Evolutionary conservation across 2,113 vertebrate genomes (phyloP).

Genomic region (Entelurus aequoreus): DNA sequence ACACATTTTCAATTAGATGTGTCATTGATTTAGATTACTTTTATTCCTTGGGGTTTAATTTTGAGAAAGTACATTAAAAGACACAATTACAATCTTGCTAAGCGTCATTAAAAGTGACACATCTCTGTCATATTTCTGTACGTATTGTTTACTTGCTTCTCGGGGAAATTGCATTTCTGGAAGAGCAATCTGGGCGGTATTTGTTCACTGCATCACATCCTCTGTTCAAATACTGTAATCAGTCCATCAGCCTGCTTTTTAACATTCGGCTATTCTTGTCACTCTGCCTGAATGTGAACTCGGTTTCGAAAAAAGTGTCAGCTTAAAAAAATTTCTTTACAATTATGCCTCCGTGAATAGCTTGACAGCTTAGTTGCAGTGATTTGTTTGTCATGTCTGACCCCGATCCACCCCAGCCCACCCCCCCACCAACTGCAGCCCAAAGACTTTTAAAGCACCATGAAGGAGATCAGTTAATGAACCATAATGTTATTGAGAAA

Average conservation of each 20-base stretch:
- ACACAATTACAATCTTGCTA: slow-evolving; percentile 7
- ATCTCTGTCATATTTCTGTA: neutral
- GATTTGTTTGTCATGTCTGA: slow-evolving; percentile 23
- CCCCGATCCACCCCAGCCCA: slow-evolving; percentile 3
- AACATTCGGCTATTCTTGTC: slow-evolving; percentile 27
- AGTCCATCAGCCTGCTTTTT: slow-evolving; percentile 21
- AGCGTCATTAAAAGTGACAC: neutral
- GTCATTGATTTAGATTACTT: slow-evolving; percentile 37
- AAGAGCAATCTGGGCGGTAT: neutral
- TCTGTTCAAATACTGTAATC: slow-evolving; percentile 19
- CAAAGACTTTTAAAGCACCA: slow-evolving; percentile 19
- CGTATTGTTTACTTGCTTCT: neutral
- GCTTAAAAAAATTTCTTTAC: slow-evolving; percentile 37
- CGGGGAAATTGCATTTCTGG: slow-evolving; percentile 6
- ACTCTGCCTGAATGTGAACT: slow-evolving; percentile 32
- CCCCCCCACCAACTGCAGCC: neutral
- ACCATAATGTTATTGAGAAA: slow-evolving; percentile 19
- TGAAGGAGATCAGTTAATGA: slow-evolving; percentile 32
- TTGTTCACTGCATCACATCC: slow-evolving; percentile 6
- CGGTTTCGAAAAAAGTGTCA: slow-evolving; percentile 13
- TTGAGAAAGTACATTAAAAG: slow-evolving; percentile 14
- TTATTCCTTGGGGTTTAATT: slow-evolving; percentile 32
- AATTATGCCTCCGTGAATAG: slow-evolving; percentile 35
- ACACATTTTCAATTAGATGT: slow-evolving; percentile 41
- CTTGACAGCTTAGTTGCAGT: slow-evolving; percentile 37